Evolutionary conservation across 2,113 vertebrate genomes (phyloP).

Genomic region (Seriola rivoliana): DNA sequence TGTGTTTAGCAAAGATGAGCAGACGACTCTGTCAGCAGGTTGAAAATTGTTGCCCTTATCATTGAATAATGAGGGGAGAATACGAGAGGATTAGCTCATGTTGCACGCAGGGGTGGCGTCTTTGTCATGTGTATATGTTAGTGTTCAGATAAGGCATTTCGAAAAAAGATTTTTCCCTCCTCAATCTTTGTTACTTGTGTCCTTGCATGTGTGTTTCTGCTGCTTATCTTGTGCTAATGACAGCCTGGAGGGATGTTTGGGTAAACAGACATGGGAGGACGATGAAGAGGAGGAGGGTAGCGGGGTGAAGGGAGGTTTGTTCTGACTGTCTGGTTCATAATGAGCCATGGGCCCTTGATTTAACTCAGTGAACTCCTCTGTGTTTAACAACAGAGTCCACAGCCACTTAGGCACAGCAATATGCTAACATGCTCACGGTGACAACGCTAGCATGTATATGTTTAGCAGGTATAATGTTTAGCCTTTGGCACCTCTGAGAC

Average conservation of each 20-base stretch:
- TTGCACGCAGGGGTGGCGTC: neutral
- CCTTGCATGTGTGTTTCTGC: slow-evolving; percentile 16
- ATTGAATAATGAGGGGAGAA: neutral
- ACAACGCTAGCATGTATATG: neutral
- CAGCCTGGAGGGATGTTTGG: slow-evolving; percentile 43
- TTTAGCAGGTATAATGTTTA: neutral
- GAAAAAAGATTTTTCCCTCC: neutral
- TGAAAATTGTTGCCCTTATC: slow-evolving; percentile 12
- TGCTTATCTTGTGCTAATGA: slow-evolving; percentile 64
- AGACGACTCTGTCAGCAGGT: slow-evolving; percentile 70
- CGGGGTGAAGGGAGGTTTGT: slow-evolving; percentile 8
- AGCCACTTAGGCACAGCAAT: too few species aligned
- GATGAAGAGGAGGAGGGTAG: slow-evolving; percentile 21
- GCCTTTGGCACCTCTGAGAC: neutral
- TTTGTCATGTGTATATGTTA: neutral
- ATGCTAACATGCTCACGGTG: too few species aligned
- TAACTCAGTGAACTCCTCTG: neutral
- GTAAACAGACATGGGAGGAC: slow-evolving; percentile 59
- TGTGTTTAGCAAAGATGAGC: slow-evolving; percentile 56
- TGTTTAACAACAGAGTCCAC: neutral
- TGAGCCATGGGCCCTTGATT: slow-evolving; percentile 4
- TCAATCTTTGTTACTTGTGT: neutral
- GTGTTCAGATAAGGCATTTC: slow-evolving; percentile 18
- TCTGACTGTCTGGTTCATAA: slow-evolving; percentile 21
- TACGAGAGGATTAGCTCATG: neutral